Evolutionary conservation across 1,140 invertebrate genomes (phyloP).

Genomic region (Zelostemma sp.): DNA sequence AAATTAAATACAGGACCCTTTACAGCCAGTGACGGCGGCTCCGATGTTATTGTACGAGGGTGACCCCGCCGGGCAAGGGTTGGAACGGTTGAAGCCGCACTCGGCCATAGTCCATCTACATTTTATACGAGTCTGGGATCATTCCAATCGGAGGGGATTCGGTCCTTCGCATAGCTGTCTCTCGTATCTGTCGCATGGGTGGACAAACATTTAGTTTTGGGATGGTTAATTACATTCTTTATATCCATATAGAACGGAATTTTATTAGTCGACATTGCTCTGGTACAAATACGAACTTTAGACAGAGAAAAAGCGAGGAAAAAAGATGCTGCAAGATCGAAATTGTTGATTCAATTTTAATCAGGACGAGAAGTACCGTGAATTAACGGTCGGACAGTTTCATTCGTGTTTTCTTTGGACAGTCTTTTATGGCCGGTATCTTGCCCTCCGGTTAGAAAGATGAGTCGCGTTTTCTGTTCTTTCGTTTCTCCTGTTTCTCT

Average conservation of each 20-base stretch:
- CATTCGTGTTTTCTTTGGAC: slow-evolving; percentile 67
- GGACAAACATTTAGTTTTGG: slow-evolving; percentile 30
- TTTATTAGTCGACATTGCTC: slow-evolving; percentile 6
- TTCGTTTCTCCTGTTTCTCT: slow-evolving; percentile 31
- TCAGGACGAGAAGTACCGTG: slow-evolving; percentile 10
- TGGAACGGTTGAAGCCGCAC: slow-evolving; percentile 60
- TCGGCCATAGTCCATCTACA: slow-evolving; percentile 56
- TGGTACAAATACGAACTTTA: background rate
- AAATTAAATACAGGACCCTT: slow-evolving; percentile 69
- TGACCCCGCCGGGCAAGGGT: slow-evolving; percentile 1
- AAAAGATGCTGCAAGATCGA: background rate
- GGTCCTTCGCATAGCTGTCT: slow-evolving; percentile 31
- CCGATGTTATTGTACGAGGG: slow-evolving; percentile 37
- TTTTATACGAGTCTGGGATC: slow-evolving; percentile 50
- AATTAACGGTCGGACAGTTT: slow-evolving; percentile 39
- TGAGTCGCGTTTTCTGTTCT: slow-evolving; percentile 52
- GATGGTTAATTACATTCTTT: slow-evolving; percentile 26
- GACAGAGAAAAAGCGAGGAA: background rate
- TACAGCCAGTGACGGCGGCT: slow-evolving; percentile 40
- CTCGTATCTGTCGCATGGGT: slow-evolving; percentile 25
- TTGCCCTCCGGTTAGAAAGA: slow-evolving; percentile 55
- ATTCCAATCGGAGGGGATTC: slow-evolving; percentile 28
- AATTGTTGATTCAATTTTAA: no score
- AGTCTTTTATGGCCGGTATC: slow-evolving; percentile 60
- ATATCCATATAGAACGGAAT: slow-evolving; percentile 27